These are phyloP conservation scores for Gavia stellata DNA, from an alignment of 2,113 vertebrate species.

Conservation along the genomic window DNA sequence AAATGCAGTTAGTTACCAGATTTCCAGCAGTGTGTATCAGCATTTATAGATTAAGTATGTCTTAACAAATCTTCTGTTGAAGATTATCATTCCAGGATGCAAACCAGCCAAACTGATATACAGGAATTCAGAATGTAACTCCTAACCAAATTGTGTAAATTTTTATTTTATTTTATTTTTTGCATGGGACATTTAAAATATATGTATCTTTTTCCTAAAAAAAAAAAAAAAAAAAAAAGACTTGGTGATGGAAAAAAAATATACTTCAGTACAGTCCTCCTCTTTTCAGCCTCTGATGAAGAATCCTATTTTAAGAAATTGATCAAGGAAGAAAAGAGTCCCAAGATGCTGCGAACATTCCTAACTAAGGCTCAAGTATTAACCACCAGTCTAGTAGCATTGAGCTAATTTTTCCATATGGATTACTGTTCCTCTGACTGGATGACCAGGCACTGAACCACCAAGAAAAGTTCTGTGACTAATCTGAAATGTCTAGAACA, in stretches of 20 bases:
- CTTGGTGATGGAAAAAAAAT: conserved; percentile 85
- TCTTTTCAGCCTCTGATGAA: conserved; percentile 98
- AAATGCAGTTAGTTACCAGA: conserved; percentile 3
- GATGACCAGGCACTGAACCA: conserved; percentile 75
- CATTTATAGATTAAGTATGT: conserved; percentile 17
- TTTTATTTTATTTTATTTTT: conserved; percentile 4
- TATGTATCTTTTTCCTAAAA: conserved; percentile 70
- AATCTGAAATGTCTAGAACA: conserved; percentile 70
- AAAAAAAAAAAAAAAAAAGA: conserved; percentile 75
- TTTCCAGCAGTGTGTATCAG: conserved; percentile 12
- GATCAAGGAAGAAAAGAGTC: conserved; percentile 85
- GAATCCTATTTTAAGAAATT: conserved; percentile 98
- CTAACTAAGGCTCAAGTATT: conserved; percentile 79
- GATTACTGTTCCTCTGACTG: conserved; percentile 75
- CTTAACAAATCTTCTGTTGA: conserved; percentile 30
- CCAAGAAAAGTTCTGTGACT: conserved; percentile 71
- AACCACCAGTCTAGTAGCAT: conserved; percentile 75
- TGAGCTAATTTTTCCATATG: conserved; percentile 76
- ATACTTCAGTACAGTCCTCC: conserved; percentile 96
- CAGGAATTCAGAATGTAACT: conserved; percentile 44
- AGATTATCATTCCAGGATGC: conserved; percentile 45
- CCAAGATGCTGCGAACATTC: conserved; percentile 76
- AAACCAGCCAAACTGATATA: conserved; percentile 44
- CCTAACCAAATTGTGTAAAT: conserved; percentile 59
- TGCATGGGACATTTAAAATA: conserved; percentile 76